Evolutionary conservation across 2,113 vertebrate species (phyloP).

Genomic region (cattle (Bos taurus)): ARS-UCD2.0 NC_037343.1:50971501-50972000

Average conservation of each 20-base stretch:
- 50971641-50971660: accelerated
- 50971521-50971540: constrained; percentile 95
- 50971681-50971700: constrained; percentile 95
- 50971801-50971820: constrained; percentile 82
- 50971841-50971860: not conserved
- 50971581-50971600: not conserved
- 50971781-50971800: constrained; percentile 96
- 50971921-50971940: not conserved
- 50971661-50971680: constrained; percentile 91
- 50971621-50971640: constrained; percentile 17
- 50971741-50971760: constrained; percentile 90
- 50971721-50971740: constrained; percentile 93
- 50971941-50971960: accelerated
- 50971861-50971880: too few relatives aligned
- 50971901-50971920: not conserved
- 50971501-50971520: constrained; percentile 93
- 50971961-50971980: accelerated
- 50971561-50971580: not conserved
- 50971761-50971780: constrained; percentile 96
- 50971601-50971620: too few relatives aligned
- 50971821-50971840: accelerated
- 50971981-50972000: constrained; percentile 91
- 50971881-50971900: not conserved
- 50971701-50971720: constrained; percentile 92
- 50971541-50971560: constrained; percentile 77